Conservation (phyloP, 1,140 invertebrate genomes). For the Arion vulgaris region DNA sequence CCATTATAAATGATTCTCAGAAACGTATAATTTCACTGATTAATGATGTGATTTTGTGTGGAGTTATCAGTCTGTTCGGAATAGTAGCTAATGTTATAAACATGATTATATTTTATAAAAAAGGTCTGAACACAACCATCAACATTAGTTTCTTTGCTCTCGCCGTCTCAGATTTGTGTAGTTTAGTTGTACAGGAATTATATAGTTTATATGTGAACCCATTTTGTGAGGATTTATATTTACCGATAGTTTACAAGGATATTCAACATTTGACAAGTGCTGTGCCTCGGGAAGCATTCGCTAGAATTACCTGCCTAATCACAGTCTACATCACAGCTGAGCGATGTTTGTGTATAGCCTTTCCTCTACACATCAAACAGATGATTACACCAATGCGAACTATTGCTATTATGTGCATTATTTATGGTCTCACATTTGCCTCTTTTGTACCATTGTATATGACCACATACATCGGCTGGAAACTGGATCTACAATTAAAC, state of each 20-base stretch:
- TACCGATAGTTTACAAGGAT: not conserved
- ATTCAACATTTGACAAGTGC: not conserved
- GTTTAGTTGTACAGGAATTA: not conserved
- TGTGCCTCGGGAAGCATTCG: not conserved
- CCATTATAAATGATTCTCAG: not conserved
- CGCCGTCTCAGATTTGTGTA: not conserved
- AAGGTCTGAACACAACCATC: not conserved
- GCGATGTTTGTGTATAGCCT: not conserved
- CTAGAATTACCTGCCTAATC: not conserved
- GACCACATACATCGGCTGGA: not conserved
- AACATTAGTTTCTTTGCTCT: not conserved
- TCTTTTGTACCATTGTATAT: too few species aligned
- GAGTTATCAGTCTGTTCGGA: not conserved
- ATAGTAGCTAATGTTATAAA: not conserved
- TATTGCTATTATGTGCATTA: not conserved
- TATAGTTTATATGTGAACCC: not conserved
- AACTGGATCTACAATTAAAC: not conserved
- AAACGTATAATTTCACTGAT: not conserved
- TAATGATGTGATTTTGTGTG: not conserved
- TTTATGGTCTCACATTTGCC: not conserved
- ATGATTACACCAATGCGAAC: constrained; percentile 17
- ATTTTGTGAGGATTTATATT: not conserved
- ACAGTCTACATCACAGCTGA: not conserved
- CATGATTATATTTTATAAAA: not conserved
- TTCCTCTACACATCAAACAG: constrained; percentile 13